A percentile compares a stretch with the other conserved stretches of the same genome.
Conservation (phyloP, 2,888 invertebrate genomes). For the Seira sanloemensis region DNA sequence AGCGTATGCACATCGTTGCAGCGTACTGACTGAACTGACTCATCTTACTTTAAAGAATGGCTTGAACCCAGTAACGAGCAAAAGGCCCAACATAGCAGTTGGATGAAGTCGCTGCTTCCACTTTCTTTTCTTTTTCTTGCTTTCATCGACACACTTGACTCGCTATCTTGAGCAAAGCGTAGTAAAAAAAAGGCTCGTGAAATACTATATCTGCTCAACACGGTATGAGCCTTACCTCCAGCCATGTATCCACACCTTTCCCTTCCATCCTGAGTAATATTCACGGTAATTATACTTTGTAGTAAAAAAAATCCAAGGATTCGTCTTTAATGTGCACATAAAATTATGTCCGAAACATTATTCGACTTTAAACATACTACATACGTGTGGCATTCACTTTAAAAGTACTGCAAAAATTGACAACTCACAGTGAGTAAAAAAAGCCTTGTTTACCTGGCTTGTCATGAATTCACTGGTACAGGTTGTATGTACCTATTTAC, state of each 20-base stretch:
- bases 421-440: neutral
- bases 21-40: too few relatives aligned
- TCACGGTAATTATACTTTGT: too few relatives aligned
- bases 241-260: constrained; percentile 12
- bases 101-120: neutral
- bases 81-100: neutral
- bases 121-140: neutral
- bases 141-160: neutral
- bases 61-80: neutral
- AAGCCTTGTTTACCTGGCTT: neutral
- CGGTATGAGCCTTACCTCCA: constrained; percentile 41
- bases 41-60: neutral
- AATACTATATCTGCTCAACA: neutral
- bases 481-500: neutral
- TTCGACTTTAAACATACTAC: neutral
- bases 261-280: constrained; percentile 14
- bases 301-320: neutral
- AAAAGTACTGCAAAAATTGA: too few relatives aligned
- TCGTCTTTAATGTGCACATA: neutral
- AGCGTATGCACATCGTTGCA: too few relatives aligned
- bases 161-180: too few relatives aligned
- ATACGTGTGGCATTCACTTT: too few relatives aligned
- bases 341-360: neutral
- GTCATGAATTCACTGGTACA: neutral
- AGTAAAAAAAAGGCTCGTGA: too few relatives aligned